These are phyloP conservation scores for Sweltsa coloradensis DNA, from an alignment of 1,140 invertebrate genomes.

Conservation along the genomic window DNA sequence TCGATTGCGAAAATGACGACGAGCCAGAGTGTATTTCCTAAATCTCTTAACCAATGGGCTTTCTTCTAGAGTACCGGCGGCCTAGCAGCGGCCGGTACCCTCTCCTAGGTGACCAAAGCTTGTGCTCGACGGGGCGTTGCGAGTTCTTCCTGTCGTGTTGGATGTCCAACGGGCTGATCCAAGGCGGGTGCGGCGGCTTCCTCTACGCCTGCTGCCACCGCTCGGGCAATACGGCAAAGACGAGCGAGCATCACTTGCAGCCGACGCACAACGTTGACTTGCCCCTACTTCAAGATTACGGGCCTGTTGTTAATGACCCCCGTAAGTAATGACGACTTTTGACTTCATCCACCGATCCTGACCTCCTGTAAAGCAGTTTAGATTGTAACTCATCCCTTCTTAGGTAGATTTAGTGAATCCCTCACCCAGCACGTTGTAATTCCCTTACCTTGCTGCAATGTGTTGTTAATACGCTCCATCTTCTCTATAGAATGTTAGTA, in stretches of 20 bases:
- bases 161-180: constrained; percentile 77
- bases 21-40: constrained; percentile 13
- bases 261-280: constrained; percentile 34
- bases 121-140: constrained; percentile 60
- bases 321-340: constrained; percentile 39
- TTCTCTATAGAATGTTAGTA: not conserved
- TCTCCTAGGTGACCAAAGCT: constrained; percentile 32
- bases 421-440: not conserved
- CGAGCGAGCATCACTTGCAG: constrained; percentile 43
- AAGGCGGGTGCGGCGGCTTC: constrained; percentile 68
- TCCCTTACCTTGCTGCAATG: not conserved
- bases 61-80: constrained; percentile 20
- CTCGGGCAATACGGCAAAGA: constrained; percentile 52
- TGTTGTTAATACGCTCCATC: not conserved
- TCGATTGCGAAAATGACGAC: not conserved
- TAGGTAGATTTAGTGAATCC: not conserved
- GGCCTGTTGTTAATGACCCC: constrained; percentile 59
- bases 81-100: constrained; percentile 29
- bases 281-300: constrained; percentile 37
- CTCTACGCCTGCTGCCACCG: constrained; percentile 79
- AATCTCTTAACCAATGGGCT: too few species aligned
- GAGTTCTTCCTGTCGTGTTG: constrained; percentile 89
- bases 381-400: not conserved
- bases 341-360: not conserved
- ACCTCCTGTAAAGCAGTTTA: not conserved